Evolutionary conservation across 2,797 vertebrate species (phyloP).

Genomic region (Mus spretus): DNA sequence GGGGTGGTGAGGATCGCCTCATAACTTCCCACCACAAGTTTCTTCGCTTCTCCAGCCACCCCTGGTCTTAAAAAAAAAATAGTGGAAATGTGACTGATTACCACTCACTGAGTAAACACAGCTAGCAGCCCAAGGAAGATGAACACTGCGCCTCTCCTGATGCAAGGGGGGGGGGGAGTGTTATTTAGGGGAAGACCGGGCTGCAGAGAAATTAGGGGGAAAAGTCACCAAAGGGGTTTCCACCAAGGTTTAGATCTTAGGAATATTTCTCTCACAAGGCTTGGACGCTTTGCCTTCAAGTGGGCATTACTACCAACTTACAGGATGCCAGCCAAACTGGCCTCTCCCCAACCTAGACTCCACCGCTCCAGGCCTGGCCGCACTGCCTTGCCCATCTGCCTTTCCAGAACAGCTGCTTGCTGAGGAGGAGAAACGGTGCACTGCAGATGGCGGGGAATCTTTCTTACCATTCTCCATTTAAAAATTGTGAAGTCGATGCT

Average conservation of each 20-base stretch:
- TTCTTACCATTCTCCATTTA: conserved; percentile 5
- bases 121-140: neutral
- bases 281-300: neutral
- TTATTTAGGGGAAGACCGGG: neutral
- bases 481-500: conserved; percentile 26
- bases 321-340: neutral
- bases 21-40: conserved; percentile 67
- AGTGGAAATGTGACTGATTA: neutral
- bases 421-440: neutral
- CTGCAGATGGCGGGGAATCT: neutral
- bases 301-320: neutral
- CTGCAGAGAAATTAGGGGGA: conserved; percentile 38
- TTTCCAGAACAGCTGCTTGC: neutral
- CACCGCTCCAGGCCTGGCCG: neutral
- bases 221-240: conserved; percentile 30
- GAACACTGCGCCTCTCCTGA: neutral
- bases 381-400: neutral
- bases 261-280: conserved; percentile 1
- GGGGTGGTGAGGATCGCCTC: neutral
- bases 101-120: neutral
- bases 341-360: neutral
- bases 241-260: conserved; percentile 37
- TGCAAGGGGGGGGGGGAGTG: neutral
- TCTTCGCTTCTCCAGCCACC: conserved; percentile 44
- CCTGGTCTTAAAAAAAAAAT: neutral